Evolutionary conservation across 1,140 invertebrate genomes (phyloP).

Genomic region (Megalopta genalis): DNA sequence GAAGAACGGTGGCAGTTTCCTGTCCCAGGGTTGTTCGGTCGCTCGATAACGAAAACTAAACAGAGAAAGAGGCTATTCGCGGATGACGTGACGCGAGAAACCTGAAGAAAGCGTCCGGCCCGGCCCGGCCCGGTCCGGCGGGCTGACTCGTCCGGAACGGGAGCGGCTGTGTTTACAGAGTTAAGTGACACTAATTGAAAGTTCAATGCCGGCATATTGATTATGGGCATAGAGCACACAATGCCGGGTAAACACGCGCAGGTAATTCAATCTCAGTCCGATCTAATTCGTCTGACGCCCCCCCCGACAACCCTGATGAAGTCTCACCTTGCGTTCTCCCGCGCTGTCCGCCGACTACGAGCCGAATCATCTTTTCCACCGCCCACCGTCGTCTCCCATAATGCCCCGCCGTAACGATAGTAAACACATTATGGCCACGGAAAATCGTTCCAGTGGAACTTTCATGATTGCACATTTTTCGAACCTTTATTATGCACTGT

Average conservation of each 20-base stretch:
- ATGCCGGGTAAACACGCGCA: slow-evolving; percentile 56
- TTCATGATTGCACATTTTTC: too few relatives aligned
- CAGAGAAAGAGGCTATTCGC: slow-evolving; percentile 18
- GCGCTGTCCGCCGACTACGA: background rate
- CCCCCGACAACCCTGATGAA: slow-evolving; percentile 21
- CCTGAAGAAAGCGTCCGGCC: slow-evolving; percentile 48
- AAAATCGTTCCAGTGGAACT: too few relatives aligned
- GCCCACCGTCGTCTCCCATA: background rate
- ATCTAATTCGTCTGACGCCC: slow-evolving; percentile 70
- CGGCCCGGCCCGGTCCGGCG: slow-evolving; percentile 1
- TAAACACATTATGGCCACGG: too few relatives aligned
- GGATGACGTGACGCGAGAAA: slow-evolving; percentile 29
- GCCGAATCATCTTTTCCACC: background rate
- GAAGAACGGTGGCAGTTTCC: slow-evolving; percentile 9
- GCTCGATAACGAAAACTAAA: slow-evolving; percentile 56
- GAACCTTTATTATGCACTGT: too few relatives aligned
- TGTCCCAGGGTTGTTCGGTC: slow-evolving; percentile 43
- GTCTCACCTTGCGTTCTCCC: slow-evolving; percentile 14
- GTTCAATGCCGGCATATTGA: slow-evolving; percentile 74
- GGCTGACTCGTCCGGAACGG: slow-evolving; percentile 50
- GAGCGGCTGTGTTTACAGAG: slow-evolving; percentile 74
- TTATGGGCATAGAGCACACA: slow-evolving; percentile 65
- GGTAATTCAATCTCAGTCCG: slow-evolving; percentile 71
- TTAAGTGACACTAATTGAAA: slow-evolving; percentile 79
- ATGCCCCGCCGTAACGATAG: too few relatives aligned